These are phyloP conservation scores for Noctua janthina DNA, from an alignment of 2,888 invertebrate species.

Conservation along the genomic window DNA sequence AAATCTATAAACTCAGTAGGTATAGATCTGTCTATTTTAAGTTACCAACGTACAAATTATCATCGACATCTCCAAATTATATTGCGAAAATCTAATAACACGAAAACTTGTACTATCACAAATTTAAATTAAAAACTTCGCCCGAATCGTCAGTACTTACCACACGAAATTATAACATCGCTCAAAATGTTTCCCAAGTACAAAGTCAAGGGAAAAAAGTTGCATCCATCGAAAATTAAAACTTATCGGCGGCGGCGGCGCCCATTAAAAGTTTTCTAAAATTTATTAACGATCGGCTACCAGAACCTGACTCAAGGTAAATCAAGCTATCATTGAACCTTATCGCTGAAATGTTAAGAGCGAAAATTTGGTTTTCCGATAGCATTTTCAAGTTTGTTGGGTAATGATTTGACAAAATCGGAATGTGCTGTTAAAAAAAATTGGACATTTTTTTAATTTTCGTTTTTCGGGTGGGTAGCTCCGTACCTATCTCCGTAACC, in stretches of 20 bases:
- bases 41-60: not conserved
- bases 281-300: constrained; percentile 77
- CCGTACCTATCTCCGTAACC: not conserved
- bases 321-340: constrained; percentile 23
- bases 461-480: not conserved
- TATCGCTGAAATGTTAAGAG: constrained; percentile 28
- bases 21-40: not conserved
- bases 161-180: constrained; percentile 64
- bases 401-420: constrained; percentile 55
- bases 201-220: constrained; percentile 67
- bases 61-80: constrained; percentile 32
- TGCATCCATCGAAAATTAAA: constrained; percentile 74
- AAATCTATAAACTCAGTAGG: not conserved
- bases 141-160: constrained; percentile 50
- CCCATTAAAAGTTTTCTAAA: constrained; percentile 81
- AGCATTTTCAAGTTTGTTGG: constrained; percentile 42
- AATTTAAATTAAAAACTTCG: constrained; percentile 63
- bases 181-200: constrained; percentile 64
- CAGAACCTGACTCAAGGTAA: constrained; percentile 20
- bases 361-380: constrained; percentile 31
- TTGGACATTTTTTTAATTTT: not conserved
- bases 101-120: constrained; percentile 55
- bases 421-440: constrained; percentile 38
- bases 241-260: constrained; percentile 67
- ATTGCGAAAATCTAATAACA: constrained; percentile 46